phyloP scores from a whole-genome alignment of 2,888 invertebrate genomes.

The Tenthredo distinguenda region DNA sequence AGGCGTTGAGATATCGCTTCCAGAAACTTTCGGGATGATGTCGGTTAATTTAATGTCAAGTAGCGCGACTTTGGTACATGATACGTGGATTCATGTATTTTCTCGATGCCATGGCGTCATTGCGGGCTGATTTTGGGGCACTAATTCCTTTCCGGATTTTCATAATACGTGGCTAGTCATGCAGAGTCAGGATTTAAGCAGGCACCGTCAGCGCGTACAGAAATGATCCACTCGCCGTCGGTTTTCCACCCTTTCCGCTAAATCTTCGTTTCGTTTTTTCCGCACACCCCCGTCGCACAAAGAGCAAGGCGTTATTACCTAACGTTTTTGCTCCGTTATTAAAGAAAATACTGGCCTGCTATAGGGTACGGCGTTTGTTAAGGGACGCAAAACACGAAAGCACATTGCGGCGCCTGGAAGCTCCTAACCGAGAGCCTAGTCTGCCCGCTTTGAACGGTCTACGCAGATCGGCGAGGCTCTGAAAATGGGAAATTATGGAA shows the following conservation, averaged over 20 bases:
- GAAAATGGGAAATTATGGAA: slow-evolving; percentile 39
- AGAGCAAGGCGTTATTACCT: neutral
- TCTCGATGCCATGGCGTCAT: neutral
- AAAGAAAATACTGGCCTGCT: slow-evolving; percentile 9
- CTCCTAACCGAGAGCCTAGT: neutral
- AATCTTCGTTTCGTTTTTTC: neutral
- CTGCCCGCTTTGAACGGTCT: neutral
- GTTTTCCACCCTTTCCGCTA: neutral
- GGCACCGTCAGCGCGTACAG: neutral
- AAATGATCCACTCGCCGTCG: neutral
- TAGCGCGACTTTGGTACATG: too few relatives aligned
- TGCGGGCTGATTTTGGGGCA: neutral
- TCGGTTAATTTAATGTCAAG: too few relatives aligned
- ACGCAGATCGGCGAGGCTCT: neutral
- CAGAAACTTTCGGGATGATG: too few relatives aligned
- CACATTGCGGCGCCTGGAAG: neutral
- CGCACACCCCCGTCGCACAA: neutral
- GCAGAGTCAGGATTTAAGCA: neutral
- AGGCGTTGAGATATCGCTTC: neutral
- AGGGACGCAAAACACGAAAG: slow-evolving; percentile 24
- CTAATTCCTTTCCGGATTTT: neutral
- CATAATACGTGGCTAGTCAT: neutral
- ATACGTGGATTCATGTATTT: too few relatives aligned
- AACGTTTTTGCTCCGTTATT: slow-evolving; percentile 24
- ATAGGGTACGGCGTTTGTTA: slow-evolving; percentile 3